Conservation (phyloP, 1,140 invertebrate genomes). For the Megathymus violae region DNA sequence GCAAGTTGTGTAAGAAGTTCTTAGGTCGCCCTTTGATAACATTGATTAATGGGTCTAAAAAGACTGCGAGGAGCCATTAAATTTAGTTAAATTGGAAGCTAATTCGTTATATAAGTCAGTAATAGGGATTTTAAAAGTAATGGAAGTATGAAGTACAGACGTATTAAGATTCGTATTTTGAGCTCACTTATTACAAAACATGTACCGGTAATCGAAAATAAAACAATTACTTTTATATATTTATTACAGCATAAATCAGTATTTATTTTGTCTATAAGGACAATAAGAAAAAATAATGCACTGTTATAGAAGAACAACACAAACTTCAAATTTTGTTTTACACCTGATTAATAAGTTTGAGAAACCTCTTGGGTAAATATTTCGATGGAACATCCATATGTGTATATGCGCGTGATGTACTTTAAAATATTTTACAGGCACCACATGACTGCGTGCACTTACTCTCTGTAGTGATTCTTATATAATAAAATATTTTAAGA, state of each 20-base stretch:
- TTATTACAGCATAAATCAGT: no score
- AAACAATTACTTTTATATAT: no score
- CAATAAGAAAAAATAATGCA: no score
- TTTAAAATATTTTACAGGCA: constrained; percentile 8
- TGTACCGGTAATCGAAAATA: no score
- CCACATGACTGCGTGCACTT: constrained; percentile 16
- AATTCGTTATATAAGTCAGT: no score
- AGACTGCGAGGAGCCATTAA: neutral
- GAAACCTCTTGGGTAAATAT: no score
- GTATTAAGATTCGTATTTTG: no score
- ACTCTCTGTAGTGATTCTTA: constrained; percentile 5
- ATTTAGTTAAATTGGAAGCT: neutral
- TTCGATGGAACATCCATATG: neutral
- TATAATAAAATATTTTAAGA: constrained; percentile 1
- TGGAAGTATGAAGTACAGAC: neutral
- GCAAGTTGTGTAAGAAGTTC: neutral
- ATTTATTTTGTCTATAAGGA: no score
- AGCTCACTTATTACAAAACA: no score
- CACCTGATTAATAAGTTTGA: no score
- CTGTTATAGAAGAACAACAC: no score
- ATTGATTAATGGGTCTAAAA: neutral
- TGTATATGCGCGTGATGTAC: constrained; percentile 9
- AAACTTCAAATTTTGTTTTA: no score
- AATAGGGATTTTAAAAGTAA: neutral
- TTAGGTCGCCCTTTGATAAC: neutral